Percentiles rank a stretch among this genome's conserved stretches.
Evolutionary conservation across 2,888 invertebrate genomes (phyloP).

Genomic region (Spicauda simplicius): DNA sequence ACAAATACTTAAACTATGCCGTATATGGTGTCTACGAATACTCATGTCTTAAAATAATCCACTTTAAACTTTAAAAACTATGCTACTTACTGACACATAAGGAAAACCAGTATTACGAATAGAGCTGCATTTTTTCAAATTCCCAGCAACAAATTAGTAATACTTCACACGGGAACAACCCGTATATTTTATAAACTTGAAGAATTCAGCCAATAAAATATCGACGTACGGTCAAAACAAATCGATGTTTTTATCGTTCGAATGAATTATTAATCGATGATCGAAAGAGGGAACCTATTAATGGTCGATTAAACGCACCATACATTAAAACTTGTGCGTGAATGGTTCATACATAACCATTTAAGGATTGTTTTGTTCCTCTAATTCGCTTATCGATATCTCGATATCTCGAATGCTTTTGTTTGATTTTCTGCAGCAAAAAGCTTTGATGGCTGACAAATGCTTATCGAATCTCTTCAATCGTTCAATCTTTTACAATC

Average conservation of each 20-base stretch:
- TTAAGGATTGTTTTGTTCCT: slow-evolving; percentile 1
- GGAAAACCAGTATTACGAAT: slow-evolving; percentile 12
- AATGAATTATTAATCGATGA: slow-evolving; percentile 11
- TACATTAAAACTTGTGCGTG: slow-evolving; percentile 1
- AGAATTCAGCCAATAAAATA: not conserved
- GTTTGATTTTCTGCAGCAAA: not conserved
- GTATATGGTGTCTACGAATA: slow-evolving; percentile 10
- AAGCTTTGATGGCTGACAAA: not conserved
- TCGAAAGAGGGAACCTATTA: slow-evolving; percentile 6
- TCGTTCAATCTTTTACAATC: not conserved
- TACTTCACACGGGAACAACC: slow-evolving; percentile 32
- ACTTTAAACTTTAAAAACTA: slow-evolving; percentile 23
- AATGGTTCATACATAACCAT: slow-evolving; percentile 17
- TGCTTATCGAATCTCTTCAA: not conserved
- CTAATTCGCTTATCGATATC: slow-evolving; percentile 4
- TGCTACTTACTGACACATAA: slow-evolving; percentile 21
- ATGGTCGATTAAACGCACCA: slow-evolving; percentile 5
- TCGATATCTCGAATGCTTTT: slow-evolving; percentile 2
- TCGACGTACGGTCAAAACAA: not conserved
- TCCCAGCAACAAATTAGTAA: slow-evolving; percentile 13
- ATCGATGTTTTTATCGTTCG: slow-evolving; percentile 12
- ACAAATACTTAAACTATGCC: slow-evolving; percentile 18
- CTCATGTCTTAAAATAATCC: slow-evolving; percentile 22
- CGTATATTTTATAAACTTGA: not conserved
- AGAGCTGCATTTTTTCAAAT: slow-evolving; percentile 25